Base-by-base conservation (phyloP, 2,113 vertebrate genomes). In the Urocynchramus pylzowi region DNA sequence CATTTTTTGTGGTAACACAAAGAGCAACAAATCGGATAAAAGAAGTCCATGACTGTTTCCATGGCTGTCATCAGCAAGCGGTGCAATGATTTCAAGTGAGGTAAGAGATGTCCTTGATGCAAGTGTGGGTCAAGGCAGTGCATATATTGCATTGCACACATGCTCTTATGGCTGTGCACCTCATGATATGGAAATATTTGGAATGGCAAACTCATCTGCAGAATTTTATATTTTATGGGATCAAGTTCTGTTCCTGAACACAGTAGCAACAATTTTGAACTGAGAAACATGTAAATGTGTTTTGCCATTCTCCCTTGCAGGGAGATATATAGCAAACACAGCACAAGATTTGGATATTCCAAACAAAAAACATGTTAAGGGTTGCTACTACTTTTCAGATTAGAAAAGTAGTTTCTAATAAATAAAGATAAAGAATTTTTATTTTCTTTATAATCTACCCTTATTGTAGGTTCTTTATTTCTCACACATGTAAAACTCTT, bases 401-500 rank as follows among this genome's bases (percentile, higher is more conserved):
- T n/a, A n/a, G n/a, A n/a, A n/a, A n/a, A n/a, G n/a, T n/a, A n/a
- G n/a, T n/a, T n/a, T n/a, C n/a, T n/a, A n/a, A n/a, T n/a, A n/a
- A n/a, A n/a, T n/a, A n/a, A n/a, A n/a, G 20, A 77, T 24, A 82
- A 81, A 91, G 84, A 33, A 78, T 53, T 84, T 63, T 84, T 53
- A 50, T 69, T 97, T 95, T 97, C 54, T 85, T 91, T 73, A 93
- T 39, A 88, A 85, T 89, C 89, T 95, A 75, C 19, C 3, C 75
- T 95, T 96, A 82, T 53, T 26, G 0, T 91, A 54, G 78, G 47
- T 91, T 89, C 39, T 96, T 96, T 95, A 96, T 94, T 92, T 68
- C 76, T 96, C 81, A 89, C 60, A 75, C 73, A 80, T 64, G 42
- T 89, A 88, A 97, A 88, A 57, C 31, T 85, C 71, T 97, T 96